phyloP scores from a whole-genome alignment of 2,888 invertebrate species.

The Shargacucullia verbasci region DNA sequence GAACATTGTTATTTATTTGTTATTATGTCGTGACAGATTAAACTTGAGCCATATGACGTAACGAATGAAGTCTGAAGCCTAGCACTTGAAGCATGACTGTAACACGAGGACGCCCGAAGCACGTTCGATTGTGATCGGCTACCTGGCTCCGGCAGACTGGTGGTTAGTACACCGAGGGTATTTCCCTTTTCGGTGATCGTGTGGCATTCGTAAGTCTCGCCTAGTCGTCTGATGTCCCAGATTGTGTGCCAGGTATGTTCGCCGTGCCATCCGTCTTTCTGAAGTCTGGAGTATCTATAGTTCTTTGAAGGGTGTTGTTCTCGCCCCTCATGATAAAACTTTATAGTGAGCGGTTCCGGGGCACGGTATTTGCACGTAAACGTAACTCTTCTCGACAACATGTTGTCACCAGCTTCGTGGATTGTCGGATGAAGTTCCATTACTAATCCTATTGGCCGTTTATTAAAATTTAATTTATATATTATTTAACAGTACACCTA shows the following conservation, averaged over 20 bases:
- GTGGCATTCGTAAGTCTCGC: constrained; percentile 77
- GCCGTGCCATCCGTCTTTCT: constrained; percentile 77
- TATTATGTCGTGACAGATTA: constrained; percentile 42
- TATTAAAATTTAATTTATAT: constrained; percentile 45
- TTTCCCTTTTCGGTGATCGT: constrained; percentile 75
- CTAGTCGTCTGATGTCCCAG: constrained; percentile 73
- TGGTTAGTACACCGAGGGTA: constrained; percentile 77
- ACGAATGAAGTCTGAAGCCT: constrained; percentile 20
- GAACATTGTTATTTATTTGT: constrained; percentile 36
- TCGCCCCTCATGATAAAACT: constrained; percentile 73
- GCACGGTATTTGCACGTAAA: constrained; percentile 82
- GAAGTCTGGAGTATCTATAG: constrained; percentile 69
- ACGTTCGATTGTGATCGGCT: constrained; percentile 46
- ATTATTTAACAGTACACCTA: not conserved
- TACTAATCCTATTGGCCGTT: constrained; percentile 72
- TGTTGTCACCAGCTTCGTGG: constrained; percentile 60
- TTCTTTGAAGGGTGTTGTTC: constrained; percentile 67
- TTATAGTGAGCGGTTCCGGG: constrained; percentile 78
- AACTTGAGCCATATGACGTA: constrained; percentile 33
- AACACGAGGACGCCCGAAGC: constrained; percentile 40
- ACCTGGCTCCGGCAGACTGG: constrained; percentile 70
- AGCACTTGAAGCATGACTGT: constrained; percentile 46
- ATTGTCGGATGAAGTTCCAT: constrained; percentile 84
- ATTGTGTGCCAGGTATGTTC: constrained; percentile 70
- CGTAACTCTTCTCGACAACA: constrained; percentile 65